Evolutionary conservation across 2,797 vertebrate genomes (phyloP), one percentile per base, ranked within the genome.

Genomic region (Sciurus carolinensis): DNA sequence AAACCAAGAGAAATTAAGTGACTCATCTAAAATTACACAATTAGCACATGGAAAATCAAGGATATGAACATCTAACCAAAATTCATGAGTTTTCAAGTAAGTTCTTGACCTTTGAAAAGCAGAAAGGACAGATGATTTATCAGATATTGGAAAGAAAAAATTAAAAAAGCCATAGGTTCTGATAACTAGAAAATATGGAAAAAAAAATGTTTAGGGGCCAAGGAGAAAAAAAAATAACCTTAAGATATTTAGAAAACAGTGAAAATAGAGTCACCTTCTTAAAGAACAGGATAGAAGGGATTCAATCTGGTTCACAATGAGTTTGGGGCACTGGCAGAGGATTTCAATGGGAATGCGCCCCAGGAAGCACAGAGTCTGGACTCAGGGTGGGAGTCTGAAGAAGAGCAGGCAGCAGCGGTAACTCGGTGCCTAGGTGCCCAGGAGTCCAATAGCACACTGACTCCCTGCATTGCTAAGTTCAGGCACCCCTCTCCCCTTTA

Each of bases 221-320:
- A 62, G 66, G 7, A 52, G 62, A n/a, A 81, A 18, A 26, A 17
- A 87, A 71, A 62, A 42, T 12, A 62, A 44, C 69, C 30, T 4
- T 30, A 57, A 33, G 33, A 47, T 24, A 36, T 69, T 22, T 95
- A 96, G 6, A 90, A 89, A 97, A 91, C 1, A 22, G 44, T 62
- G 44, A 81, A 62, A 84, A 88, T 18, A 39, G 0, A n/a, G 54
- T 17, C 64, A 17, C 6, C 8, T 39, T 90, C 30, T 26, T 57
- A n/a, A 42, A 75, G 33, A 54, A 50, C 2, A 77, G 5, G 6
- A 54, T 93, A 72, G 17, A 28, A 39, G 50, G 1, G 13, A 33
- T 76, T 30, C 39, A 24, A 22, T 76, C 24, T 59, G 69, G 17
- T 28, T 4, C 66, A 22, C 33, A 5, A 3, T 76, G 42, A 10